A percentile compares a stretch with the other conserved stretches of the same genome.
phyloP scores from a whole-genome alignment of 1,140 invertebrate genomes.

The Drosophila mojavensis region DNA sequence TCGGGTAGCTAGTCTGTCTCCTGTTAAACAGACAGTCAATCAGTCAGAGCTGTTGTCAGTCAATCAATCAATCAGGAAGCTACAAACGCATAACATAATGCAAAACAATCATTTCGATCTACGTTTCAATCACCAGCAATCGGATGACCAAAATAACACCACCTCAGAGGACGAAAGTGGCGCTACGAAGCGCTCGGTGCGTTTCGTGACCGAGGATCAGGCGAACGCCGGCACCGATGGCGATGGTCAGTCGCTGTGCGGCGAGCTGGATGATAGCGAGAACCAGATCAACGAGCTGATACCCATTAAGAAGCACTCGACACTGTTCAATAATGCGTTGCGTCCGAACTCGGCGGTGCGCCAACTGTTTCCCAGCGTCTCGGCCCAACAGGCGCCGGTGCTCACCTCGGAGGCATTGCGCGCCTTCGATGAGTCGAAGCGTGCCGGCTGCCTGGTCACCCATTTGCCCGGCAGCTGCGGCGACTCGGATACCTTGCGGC shows the following conservation, averaged over 20 bases:
- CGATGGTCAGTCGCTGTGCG: conserved; percentile 61
- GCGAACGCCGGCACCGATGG: conserved; percentile 65
- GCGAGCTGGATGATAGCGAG: conserved; percentile 71
- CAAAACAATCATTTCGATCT: background rate
- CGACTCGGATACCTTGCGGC: conserved; percentile 86
- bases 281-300: conserved; percentile 82
- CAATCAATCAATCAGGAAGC: no score
- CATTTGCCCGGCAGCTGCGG: conserved; percentile 82
- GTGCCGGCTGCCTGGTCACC: conserved; percentile 85
- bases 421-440: conserved; percentile 88
- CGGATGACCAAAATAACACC: conserved; percentile 81
- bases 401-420: conserved; percentile 88
- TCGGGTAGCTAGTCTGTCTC: no score
- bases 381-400: conserved; percentile 86
- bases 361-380: conserved; percentile 88
- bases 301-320: conserved; percentile 83
- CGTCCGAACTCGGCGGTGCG: conserved; percentile 89
- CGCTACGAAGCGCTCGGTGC: conserved; percentile 77
- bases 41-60: no score
- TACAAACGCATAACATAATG: no score
- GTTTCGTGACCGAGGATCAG: conserved; percentile 74
- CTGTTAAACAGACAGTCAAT: no score
- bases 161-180: conserved; percentile 78
- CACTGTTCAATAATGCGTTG: conserved; percentile 80
- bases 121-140: conserved; percentile 44